Conservation (phyloP, 2,888 invertebrate species). For the Vanessa cardui region DNA sequence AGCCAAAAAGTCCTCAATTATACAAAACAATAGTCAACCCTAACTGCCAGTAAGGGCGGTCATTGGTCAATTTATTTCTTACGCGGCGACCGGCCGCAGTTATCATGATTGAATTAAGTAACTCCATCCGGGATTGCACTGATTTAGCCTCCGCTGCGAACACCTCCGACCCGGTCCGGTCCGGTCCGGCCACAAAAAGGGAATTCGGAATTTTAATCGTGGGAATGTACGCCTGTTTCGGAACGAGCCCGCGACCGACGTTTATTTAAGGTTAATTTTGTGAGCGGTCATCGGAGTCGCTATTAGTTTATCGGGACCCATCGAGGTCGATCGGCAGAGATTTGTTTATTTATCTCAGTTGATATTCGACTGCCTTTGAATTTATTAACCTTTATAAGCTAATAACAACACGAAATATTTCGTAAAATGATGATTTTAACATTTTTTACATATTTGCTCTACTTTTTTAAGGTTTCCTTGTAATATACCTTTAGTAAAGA, state of each 20-base stretch:
- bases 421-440: too few relatives aligned
- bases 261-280: conserved; percentile 78
- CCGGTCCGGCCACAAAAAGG: conserved; percentile 61
- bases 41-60: conserved; percentile 57
- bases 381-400: conserved; percentile 10
- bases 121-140: conserved; percentile 60
- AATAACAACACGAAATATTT: too few relatives aligned
- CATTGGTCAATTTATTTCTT: conserved; percentile 81
- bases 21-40: conserved; percentile 51
- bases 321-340: conserved; percentile 39
- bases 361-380: conserved; percentile 26
- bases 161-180: conserved; percentile 45
- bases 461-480: too few relatives aligned
- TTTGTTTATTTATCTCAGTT: conserved; percentile 33
- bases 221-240: conserved; percentile 57
- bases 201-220: conserved; percentile 73
- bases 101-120: conserved; percentile 82
- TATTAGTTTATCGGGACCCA: conserved; percentile 56
- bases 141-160: conserved; percentile 63
- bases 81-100: conserved; percentile 64
- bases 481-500: too few relatives aligned
- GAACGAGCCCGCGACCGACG: conserved; percentile 37
- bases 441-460: too few relatives aligned
- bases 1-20: conserved; percentile 24
- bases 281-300: conserved; percentile 52